phyloP scores from a whole-genome alignment of 2,113 vertebrate genomes.

The Ia io region DNA sequence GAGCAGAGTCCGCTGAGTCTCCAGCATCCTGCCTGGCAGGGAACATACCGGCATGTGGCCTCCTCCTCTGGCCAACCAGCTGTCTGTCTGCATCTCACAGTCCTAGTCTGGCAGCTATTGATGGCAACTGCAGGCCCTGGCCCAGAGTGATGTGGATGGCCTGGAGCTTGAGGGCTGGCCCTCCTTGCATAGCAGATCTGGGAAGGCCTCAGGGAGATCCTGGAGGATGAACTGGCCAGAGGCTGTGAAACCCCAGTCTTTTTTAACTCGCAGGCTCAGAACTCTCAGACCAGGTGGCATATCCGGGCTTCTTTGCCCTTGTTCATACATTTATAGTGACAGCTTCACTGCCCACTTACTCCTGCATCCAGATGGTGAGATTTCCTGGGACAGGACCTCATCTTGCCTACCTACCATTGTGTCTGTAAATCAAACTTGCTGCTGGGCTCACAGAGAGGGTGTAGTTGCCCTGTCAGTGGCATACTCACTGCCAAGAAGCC shows the following conservation, averaged over 20 bases:
- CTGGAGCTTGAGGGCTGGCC: not conserved
- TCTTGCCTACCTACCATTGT: not conserved
- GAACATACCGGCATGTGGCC: not conserved
- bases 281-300: not conserved
- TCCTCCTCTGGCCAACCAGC: not conserved
- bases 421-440: not conserved
- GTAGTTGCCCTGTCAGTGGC: not conserved
- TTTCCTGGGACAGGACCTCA: too few relatives aligned
- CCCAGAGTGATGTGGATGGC: not conserved
- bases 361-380: not conserved
- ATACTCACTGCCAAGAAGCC: not conserved
- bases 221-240: not conserved
- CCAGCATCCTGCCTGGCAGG: not conserved
- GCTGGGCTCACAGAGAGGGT: not conserved
- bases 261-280: not conserved
- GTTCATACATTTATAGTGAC: too few relatives aligned
- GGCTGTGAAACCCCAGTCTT: not conserved
- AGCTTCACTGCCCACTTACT: not conserved
- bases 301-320: not conserved
- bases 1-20: not conserved
- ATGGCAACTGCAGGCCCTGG: not conserved
- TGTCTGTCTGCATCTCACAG: not conserved
- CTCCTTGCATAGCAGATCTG: not conserved
- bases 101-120: not conserved
- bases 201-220: not conserved